Conservation (phyloP, 2,888 invertebrate genomes). For the Bellardia bayeri region DNA sequence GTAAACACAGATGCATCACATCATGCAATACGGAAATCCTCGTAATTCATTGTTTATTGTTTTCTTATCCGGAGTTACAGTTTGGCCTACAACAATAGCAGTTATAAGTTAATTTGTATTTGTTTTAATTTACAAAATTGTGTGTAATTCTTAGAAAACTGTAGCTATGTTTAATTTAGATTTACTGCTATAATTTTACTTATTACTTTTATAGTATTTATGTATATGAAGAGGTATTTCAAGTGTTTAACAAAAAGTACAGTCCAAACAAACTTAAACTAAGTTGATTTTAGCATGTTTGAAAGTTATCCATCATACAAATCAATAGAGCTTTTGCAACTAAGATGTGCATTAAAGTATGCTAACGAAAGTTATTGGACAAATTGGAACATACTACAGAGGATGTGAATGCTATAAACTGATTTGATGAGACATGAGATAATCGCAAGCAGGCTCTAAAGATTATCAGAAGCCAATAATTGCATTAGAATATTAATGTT, state of each 20-base stretch:
- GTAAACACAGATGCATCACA: constrained; percentile 46
- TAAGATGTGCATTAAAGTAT: neutral
- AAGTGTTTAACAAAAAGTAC: constrained; percentile 27
- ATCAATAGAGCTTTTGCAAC: neutral
- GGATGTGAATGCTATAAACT: too few relatives aligned
- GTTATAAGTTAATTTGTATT: neutral
- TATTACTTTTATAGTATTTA: neutral
- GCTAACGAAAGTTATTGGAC: neutral
- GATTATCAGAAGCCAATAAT: too few relatives aligned
- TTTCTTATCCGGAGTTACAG: constrained; percentile 5
- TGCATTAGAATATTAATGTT: too few relatives aligned
- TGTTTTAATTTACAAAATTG: neutral
- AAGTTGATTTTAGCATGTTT: constrained; percentile 37
- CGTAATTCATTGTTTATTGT: constrained; percentile 44
- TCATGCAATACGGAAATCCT: constrained; percentile 65
- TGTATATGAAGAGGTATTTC: neutral
- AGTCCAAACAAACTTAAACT: constrained; percentile 27
- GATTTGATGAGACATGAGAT: too few relatives aligned
- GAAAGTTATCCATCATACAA: constrained; percentile 26
- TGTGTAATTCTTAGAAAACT: neutral
- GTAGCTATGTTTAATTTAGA: neutral
- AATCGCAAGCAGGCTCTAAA: too few relatives aligned
- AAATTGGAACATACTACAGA: too few relatives aligned
- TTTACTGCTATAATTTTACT: neutral
- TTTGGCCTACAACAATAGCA: neutral